Percentiles rank a stretch among this genome's conserved stretches.
Evolutionary conservation across 2,888 invertebrate genomes (phyloP).

Genomic region (Xanthorhoe designata): DNA sequence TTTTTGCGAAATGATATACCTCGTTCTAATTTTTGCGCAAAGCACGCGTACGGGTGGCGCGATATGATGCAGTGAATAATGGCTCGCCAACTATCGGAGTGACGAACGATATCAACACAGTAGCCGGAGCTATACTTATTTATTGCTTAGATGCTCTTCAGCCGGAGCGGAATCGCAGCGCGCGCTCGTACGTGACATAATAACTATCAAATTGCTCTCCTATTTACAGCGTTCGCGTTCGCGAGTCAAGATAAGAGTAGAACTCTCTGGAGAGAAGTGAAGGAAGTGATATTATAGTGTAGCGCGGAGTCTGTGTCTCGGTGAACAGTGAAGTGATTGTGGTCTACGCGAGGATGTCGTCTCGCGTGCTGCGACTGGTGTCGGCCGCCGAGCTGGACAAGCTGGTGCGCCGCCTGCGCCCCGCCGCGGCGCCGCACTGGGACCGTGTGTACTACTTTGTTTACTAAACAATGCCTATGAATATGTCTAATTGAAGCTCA

Average conservation of each 20-base stretch:
- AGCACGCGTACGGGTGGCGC: slow-evolving; percentile 32
- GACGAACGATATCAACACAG: slow-evolving; percentile 8
- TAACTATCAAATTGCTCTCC: background rate
- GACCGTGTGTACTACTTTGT: slow-evolving; percentile 66
- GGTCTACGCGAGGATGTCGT: slow-evolving; percentile 60
- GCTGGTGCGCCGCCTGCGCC: slow-evolving; percentile 69
- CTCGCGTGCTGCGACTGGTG: slow-evolving; percentile 71
- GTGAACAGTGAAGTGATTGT: background rate
- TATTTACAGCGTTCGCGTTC: background rate
- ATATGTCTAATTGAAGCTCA: too few relatives aligned
- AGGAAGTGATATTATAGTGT: background rate
- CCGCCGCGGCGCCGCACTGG: slow-evolving; percentile 75
- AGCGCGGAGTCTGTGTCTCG: background rate
- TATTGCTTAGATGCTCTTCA: too few relatives aligned
- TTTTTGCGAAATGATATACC: background rate
- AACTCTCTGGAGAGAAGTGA: background rate
- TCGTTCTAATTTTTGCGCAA: slow-evolving; percentile 28
- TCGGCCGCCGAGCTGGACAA: slow-evolving; percentile 76
- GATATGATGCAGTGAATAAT: slow-evolving; percentile 37
- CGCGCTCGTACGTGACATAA: slow-evolving; percentile 12
- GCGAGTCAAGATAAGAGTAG: background rate
- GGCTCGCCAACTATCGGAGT: slow-evolving; percentile 5
- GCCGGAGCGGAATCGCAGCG: slow-evolving; percentile 6
- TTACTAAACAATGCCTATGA: background rate
- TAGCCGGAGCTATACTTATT: slow-evolving; percentile 8